A percentile compares a stretch with the other conserved stretches of the same genome.
phyloP scores from a whole-genome alignment of 2,797 vertebrate species.

The Tapirus indicus region DNA sequence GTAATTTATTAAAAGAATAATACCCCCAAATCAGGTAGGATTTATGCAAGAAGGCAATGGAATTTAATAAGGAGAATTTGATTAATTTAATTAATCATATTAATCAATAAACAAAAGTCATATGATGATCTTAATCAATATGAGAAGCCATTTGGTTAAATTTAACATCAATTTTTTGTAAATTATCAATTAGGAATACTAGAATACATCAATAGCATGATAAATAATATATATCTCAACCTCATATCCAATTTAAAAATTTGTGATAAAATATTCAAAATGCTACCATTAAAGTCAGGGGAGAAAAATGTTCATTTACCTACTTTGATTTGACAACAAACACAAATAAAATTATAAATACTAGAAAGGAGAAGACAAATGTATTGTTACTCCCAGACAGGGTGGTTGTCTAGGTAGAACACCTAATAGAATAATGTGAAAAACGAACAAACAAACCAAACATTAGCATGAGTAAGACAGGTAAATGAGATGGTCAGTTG shows the following conservation, averaged over 20 bases:
- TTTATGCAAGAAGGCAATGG: neutral
- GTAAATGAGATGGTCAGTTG: neutral
- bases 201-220: neutral
- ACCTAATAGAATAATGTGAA: neutral
- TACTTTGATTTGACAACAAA: constrained; percentile 37
- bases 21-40: neutral
- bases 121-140: constrained; percentile 28
- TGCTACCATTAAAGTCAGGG: neutral
- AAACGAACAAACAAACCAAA: neutral
- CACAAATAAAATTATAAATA: neutral
- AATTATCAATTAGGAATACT: neutral
- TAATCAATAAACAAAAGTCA: neutral
- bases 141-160: constrained; percentile 31
- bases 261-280: neutral
- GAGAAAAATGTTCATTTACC: neutral
- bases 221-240: neutral
- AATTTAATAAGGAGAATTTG: constrained; percentile 23
- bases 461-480: neutral
- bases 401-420: neutral
- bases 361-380: neutral
- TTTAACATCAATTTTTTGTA: neutral
- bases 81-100: constrained; percentile 27
- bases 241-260: neutral
- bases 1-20: neutral
- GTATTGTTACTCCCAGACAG: neutral